Evolutionary conservation across 2,113 vertebrate species (phyloP).

Genomic region (Caranx ignobilis): DNA sequence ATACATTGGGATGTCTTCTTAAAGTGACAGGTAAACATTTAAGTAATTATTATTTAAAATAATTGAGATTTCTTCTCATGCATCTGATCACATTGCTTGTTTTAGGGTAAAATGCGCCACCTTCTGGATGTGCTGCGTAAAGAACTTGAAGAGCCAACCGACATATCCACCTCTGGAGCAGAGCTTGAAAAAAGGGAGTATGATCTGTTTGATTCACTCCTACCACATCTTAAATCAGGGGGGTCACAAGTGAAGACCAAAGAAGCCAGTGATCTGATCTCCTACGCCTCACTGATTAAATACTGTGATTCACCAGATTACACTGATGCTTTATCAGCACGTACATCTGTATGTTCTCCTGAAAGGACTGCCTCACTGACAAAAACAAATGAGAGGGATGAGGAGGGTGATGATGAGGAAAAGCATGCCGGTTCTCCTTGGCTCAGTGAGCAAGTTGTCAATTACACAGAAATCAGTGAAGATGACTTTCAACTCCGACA

Average conservation of each 20-base stretch:
- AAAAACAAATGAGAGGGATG: slow-evolving; percentile 33
- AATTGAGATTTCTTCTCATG: neutral
- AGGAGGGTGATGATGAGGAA: slow-evolving; percentile 12
- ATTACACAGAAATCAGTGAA: slow-evolving; percentile 16
- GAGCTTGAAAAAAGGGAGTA: slow-evolving; percentile 49
- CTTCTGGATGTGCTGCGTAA: slow-evolving; percentile 82
- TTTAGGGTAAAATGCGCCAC: slow-evolving; percentile 85
- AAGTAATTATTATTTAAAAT: neutral
- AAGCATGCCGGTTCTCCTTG: neutral
- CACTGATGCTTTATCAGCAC: slow-evolving; percentile 23
- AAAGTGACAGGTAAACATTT: neutral
- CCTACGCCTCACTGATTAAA: slow-evolving; percentile 47
- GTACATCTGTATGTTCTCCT: slow-evolving; percentile 39
- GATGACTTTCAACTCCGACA: slow-evolving; percentile 36
- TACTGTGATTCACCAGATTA: slow-evolving; percentile 14
- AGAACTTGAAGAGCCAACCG: slow-evolving; percentile 75
- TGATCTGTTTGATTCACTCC: slow-evolving; percentile 31
- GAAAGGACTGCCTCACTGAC: slow-evolving; percentile 24
- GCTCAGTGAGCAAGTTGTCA: slow-evolving; percentile 8
- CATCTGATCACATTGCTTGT: slow-evolving; percentile 1
- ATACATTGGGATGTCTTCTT: slow-evolving; percentile 10
- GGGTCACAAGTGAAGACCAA: slow-evolving; percentile 38
- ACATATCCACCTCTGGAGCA: slow-evolving; percentile 23
- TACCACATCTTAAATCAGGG: slow-evolving; percentile 36
- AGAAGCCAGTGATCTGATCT: slow-evolving; percentile 39